Conservation (phyloP, 2,113 vertebrate genomes). For the Spermophilus dauricus region DNA sequence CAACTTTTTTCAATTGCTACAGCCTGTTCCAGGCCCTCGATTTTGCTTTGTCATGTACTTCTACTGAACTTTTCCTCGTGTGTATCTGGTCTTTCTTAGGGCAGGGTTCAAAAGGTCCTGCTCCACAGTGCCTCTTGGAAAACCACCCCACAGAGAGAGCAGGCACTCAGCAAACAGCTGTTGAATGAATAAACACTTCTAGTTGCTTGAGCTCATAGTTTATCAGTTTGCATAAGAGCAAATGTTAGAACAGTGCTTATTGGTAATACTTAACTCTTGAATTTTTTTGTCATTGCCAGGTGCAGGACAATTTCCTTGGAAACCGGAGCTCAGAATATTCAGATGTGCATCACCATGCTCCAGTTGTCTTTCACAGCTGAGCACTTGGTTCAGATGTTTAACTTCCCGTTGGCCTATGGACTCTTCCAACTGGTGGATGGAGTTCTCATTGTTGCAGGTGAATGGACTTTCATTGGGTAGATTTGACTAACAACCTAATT, state of each 20-base stretch:
- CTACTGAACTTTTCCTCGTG: background rate
- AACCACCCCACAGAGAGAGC: fast-evolving
- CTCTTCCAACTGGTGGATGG: conserved; percentile 85
- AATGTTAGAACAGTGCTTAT: background rate
- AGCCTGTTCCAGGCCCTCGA: background rate
- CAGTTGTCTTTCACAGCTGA: conserved; percentile 82
- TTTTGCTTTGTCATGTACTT: background rate
- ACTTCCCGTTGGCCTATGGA: conserved; percentile 84
- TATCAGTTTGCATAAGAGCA: background rate
- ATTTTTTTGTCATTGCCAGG: conserved; percentile 60
- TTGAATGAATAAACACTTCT: background rate
- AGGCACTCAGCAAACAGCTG: background rate
- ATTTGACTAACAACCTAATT: background rate
- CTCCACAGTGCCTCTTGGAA: background rate
- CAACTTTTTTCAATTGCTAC: background rate
- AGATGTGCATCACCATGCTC: conserved; percentile 86
- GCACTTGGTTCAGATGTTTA: conserved; percentile 82
- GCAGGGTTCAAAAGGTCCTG: background rate
- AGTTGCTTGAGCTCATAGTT: background rate
- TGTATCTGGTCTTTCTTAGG: background rate
- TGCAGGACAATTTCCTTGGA: conserved; percentile 89
- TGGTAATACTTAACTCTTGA: background rate
- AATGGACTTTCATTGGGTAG: background rate
- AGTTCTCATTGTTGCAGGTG: conserved; percentile 85
- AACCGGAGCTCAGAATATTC: conserved; percentile 88